A percentile compares a stretch with the other conserved stretches of the same genome.
These are phyloP conservation scores for Stichopus chloronotus DNA, from an alignment of 35 echinoderm and acorn worm species.

Conservation along the genomic window DNA sequence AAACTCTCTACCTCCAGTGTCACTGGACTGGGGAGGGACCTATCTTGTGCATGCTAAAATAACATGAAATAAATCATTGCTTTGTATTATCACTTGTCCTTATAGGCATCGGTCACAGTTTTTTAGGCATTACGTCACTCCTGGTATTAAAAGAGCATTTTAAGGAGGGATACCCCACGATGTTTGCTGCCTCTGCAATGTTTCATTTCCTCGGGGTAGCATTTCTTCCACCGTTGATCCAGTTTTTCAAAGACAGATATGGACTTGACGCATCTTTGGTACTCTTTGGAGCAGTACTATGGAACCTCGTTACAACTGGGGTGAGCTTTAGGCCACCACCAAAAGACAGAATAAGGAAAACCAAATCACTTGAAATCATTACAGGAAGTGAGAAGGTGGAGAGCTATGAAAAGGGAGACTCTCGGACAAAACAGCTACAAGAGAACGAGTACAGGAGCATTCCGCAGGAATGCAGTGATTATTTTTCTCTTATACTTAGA, in stretches of 20 bases:
- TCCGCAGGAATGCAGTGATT: too few species aligned
- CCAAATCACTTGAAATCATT: background rate
- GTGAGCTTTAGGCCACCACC: background rate
- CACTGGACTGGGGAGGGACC: too few species aligned
- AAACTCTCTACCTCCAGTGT: too few species aligned
- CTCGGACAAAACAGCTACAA: too few species aligned
- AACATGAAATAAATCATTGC: too few species aligned
- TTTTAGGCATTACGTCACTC: background rate
- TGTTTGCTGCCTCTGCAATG: background rate
- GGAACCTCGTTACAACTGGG: background rate
- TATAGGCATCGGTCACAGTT: slow-evolving; percentile 1
- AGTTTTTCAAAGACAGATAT: background rate
- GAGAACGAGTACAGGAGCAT: background rate
- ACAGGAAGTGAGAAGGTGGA: too few species aligned
- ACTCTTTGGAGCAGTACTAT: background rate
- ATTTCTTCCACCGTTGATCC: background rate
- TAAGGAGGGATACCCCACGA: background rate
- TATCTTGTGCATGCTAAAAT: too few species aligned
- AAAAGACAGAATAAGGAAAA: background rate
- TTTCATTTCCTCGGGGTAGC: slow-evolving; percentile 25
- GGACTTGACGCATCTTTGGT: background rate
- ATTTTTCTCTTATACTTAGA: background rate
- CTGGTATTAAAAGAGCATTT: background rate
- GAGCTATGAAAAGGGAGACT: background rate
- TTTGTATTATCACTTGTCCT: background rate